Conservation (phyloP, 2,113 vertebrate species). For the Chionis minor region DNA sequence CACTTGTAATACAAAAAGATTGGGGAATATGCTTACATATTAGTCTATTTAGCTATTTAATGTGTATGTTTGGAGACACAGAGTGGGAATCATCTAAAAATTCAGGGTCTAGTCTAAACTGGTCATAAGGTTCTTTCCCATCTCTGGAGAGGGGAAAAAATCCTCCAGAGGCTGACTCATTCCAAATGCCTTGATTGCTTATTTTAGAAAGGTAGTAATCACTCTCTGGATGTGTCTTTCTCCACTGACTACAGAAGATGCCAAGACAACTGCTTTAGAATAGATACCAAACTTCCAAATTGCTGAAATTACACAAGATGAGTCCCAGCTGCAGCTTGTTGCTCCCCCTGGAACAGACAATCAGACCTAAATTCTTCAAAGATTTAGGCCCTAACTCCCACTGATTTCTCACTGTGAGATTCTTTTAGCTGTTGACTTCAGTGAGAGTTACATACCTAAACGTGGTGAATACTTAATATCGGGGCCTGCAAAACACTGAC, state of each 20-base stretch:
- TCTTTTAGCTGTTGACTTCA: not conserved
- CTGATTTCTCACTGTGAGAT: not conserved
- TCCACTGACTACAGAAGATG: not conserved
- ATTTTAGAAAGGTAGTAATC: slow-evolving; percentile 35
- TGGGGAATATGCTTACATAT: not conserved
- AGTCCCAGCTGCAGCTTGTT: not conserved
- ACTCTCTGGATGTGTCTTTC: not conserved
- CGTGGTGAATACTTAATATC: not conserved
- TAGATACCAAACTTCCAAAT: slow-evolving; percentile 18
- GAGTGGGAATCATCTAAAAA: not conserved
- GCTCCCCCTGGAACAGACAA: not conserved
- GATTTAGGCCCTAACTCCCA: not conserved
- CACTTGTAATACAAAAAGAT: not conserved
- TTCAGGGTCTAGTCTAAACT: not conserved
- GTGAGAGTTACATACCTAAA: not conserved
- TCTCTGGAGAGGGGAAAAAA: not conserved
- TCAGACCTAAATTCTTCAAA: slow-evolving; percentile 6
- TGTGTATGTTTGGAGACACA: not conserved
- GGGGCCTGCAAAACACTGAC: not conserved
- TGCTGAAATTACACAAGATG: slow-evolving; percentile 43
- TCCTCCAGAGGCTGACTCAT: not conserved
- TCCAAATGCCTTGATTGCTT: slow-evolving; percentile 3
- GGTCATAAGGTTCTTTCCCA: not conserved
- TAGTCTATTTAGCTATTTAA: not conserved
- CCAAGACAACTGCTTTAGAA: slow-evolving; percentile 20